Evolutionary conservation across 1,140 invertebrate species (phyloP).

Genomic region (Apis laboriosa): DNA sequence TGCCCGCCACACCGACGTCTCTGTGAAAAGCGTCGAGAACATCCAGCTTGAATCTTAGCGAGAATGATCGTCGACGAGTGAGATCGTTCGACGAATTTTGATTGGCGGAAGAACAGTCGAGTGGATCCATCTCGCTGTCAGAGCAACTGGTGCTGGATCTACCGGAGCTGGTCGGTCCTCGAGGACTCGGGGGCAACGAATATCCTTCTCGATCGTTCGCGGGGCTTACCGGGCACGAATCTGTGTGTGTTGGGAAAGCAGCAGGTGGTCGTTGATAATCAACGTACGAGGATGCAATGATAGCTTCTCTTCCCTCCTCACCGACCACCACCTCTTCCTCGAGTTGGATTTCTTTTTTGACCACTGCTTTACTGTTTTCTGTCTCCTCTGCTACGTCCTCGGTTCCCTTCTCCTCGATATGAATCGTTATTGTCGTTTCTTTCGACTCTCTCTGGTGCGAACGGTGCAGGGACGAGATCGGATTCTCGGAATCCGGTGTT

Average conservation of each 20-base stretch:
- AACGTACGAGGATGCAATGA: conserved; percentile 30
- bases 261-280: conserved; percentile 63
- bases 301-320: conserved; percentile 26
- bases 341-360: conserved; percentile 44
- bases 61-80: conserved; percentile 80
- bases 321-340: conserved; percentile 18
- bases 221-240: conserved; percentile 39
- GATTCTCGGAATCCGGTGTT: conserved; percentile 63
- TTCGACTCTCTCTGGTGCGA: conserved; percentile 48
- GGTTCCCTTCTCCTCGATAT: conserved; percentile 43
- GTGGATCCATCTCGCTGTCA: conserved; percentile 74
- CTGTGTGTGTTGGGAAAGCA: conserved; percentile 42
- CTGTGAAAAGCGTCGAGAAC: conserved; percentile 81
- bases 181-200: conserved; percentile 71
- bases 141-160: conserved; percentile 71
- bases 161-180: conserved; percentile 64
- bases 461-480: conserved; percentile 28
- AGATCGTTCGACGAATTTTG: conserved; percentile 59
- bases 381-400: conserved; percentile 16
- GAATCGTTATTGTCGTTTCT: conserved; percentile 39
- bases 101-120: conserved; percentile 53
- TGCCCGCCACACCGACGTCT: conserved; percentile 81
- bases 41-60: conserved; percentile 80
- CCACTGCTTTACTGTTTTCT: conserved; percentile 24
- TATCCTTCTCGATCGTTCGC: conserved; percentile 57